Percentiles rank a stretch among this genome's conserved stretches.
Evolutionary conservation across 2,888 invertebrate genomes (phyloP).

Genomic region (Orchestes rusci): DNA sequence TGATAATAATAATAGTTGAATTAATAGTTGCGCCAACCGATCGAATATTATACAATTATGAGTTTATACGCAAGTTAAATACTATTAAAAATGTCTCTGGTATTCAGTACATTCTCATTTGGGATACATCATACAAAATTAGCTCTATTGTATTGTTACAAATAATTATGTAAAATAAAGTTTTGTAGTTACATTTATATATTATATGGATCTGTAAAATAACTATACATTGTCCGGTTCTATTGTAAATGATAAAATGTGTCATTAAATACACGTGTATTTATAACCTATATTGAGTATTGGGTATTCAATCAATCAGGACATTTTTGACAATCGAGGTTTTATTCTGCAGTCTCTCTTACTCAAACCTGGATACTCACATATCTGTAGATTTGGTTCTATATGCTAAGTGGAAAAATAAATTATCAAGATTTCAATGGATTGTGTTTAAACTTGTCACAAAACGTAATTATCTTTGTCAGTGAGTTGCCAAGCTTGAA

Average conservation of each 20-base stretch:
- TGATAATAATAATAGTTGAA: conserved; percentile 3
- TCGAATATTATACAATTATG: conserved; percentile 14
- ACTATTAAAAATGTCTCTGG: conserved; percentile 15
- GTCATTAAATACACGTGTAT: conserved; percentile 17
- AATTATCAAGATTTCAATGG: too few relatives aligned
- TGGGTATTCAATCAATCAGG: conserved; percentile 2
- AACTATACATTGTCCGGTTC: conserved; percentile 25
- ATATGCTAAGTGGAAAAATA: too few relatives aligned
- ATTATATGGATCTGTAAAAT: conserved; percentile 22
- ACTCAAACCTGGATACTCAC: too few relatives aligned
- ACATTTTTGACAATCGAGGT: too few relatives aligned
- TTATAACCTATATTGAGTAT: conserved; percentile 7
- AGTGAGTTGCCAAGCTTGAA: too few relatives aligned
- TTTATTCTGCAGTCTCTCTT: too few relatives aligned
- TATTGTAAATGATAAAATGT: conserved; percentile 23
- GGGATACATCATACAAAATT: conserved; percentile 21
- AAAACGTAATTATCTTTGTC: too few relatives aligned
- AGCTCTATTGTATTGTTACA: conserved; percentile 20
- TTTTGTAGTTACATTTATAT: conserved; percentile 16
- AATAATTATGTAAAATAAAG: conserved; percentile 19
- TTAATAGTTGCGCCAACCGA: conserved; percentile 6
- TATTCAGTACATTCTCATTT: conserved; percentile 22
- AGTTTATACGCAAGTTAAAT: conserved; percentile 20
- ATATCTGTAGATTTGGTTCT: too few relatives aligned
- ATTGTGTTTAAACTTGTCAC: conserved; percentile 3